Evolutionary conservation across 2,113 vertebrate genomes (phyloP).

Genomic region (Cottus gobio): DNA sequence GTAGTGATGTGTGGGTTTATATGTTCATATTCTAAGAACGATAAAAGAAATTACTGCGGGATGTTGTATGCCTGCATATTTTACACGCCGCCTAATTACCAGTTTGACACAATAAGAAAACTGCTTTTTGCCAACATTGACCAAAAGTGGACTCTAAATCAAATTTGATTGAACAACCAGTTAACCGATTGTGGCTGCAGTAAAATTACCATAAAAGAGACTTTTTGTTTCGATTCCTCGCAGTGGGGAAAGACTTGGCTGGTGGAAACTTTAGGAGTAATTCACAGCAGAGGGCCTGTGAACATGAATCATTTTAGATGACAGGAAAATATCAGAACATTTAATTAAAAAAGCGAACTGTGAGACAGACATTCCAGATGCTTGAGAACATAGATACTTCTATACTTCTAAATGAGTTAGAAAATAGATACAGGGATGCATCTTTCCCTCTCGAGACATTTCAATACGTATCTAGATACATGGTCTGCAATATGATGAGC

Average conservation of each 20-base stretch:
- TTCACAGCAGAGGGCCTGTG: conserved; percentile 21
- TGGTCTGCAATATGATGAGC: not conserved
- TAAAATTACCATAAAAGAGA: conserved; percentile 41
- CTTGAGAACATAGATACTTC: not conserved
- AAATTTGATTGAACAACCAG: conserved; percentile 47
- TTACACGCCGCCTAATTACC: not conserved
- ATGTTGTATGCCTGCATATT: not conserved
- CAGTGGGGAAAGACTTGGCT: conserved; percentile 51
- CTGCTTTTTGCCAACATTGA: not conserved
- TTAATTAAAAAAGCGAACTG: not conserved
- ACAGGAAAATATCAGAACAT: conserved; percentile 13
- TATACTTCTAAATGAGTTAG: too few species aligned
- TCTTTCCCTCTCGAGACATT: not conserved
- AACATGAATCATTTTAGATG: conserved; percentile 26
- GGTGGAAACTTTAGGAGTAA: conserved; percentile 18
- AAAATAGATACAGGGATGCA: not conserved
- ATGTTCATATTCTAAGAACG: not conserved
- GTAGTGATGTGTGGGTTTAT: not conserved
- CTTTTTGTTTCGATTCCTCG: conserved; percentile 36
- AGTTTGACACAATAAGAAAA: conserved; percentile 21
- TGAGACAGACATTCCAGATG: too few species aligned
- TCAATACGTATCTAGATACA: not conserved
- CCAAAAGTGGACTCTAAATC: conserved; percentile 40
- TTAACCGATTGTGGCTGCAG: conserved; percentile 39
- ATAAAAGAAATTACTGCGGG: not conserved